Conservation (phyloP, 1,140 invertebrate species). For the Ooceraea biroi region DNA sequence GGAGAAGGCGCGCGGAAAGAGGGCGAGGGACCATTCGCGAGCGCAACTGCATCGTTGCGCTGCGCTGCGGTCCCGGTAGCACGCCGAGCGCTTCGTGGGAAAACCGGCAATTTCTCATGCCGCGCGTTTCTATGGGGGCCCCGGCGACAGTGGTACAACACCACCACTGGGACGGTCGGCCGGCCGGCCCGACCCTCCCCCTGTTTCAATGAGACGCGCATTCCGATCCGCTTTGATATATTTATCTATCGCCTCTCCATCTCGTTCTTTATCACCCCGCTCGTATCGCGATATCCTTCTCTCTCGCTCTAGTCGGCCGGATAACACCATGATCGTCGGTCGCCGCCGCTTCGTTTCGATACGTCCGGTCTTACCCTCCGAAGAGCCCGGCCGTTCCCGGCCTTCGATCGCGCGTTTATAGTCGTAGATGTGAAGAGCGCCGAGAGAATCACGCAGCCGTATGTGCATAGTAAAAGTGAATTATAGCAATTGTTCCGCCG, state of each 20-base stretch:
- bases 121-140: constrained; percentile 65
- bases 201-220: constrained; percentile 60
- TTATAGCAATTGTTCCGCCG: constrained; percentile 33
- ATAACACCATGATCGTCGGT: constrained; percentile 44
- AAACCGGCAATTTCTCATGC: constrained; percentile 83
- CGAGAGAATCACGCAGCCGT: not conserved
- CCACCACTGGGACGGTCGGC: constrained; percentile 8
- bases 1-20: not conserved
- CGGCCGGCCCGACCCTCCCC: constrained; percentile 34
- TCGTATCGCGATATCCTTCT: constrained; percentile 57
- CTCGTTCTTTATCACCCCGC: constrained; percentile 74
- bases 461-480: constrained; percentile 39
- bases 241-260: constrained; percentile 63
- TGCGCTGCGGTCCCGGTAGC: constrained; percentile 67
- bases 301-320: constrained; percentile 48
- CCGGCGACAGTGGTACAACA: constrained; percentile 28
- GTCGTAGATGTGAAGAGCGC: constrained; percentile 14
- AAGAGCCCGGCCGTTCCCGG: constrained; percentile 26
- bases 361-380: constrained; percentile 28
- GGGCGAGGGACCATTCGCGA: constrained; percentile 33
- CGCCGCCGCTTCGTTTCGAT: constrained; percentile 44
- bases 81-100: constrained; percentile 79
- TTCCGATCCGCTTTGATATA: constrained; percentile 79
- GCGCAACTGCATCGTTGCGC: constrained; percentile 31
- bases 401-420: constrained; percentile 50